Evolutionary conservation across 1,140 invertebrate species (phyloP).

Genomic region (Copidosoma floridanum): DNA sequence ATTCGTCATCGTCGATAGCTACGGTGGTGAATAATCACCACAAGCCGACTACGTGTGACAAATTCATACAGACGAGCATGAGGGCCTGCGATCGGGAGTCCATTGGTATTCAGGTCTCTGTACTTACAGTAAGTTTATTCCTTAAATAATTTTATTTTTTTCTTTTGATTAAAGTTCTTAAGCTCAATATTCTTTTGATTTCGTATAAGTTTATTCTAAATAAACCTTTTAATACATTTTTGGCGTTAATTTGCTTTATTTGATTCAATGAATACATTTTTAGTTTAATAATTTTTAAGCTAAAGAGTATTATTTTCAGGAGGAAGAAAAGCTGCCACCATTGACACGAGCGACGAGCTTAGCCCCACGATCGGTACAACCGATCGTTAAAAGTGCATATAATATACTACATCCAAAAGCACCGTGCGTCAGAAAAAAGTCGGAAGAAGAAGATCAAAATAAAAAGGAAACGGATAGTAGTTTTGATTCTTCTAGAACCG

Average conservation of each 20-base stretch:
- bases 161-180: neutral
- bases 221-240: neutral
- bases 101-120: constrained; percentile 49
- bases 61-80: constrained; percentile 49
- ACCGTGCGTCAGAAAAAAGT: neutral
- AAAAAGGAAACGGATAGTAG: constrained; percentile 24
- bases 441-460: constrained; percentile 4
- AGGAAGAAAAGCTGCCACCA: constrained; percentile 44
- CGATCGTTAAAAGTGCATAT: constrained; percentile 43
- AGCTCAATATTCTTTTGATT: neutral
- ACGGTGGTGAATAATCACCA: constrained; percentile 52
- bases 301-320: constrained; percentile 11
- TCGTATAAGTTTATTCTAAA: neutral
- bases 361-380: constrained; percentile 40
- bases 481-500: constrained; percentile 38
- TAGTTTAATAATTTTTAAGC: neutral
- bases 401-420: constrained; percentile 32
- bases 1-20: constrained; percentile 52
- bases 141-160: neutral
- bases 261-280: too few species aligned
- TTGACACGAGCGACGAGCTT: constrained; percentile 43
- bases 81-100: constrained; percentile 39
- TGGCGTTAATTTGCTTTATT: too few species aligned
- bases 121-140: constrained; percentile 17
- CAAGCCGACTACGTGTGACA: constrained; percentile 49